A percentile compares a stretch with the other conserved stretches of the same genome.
phyloP scores from a whole-genome alignment of 2,888 invertebrate species.

The Leptinotarsa peninsularis region DNA sequence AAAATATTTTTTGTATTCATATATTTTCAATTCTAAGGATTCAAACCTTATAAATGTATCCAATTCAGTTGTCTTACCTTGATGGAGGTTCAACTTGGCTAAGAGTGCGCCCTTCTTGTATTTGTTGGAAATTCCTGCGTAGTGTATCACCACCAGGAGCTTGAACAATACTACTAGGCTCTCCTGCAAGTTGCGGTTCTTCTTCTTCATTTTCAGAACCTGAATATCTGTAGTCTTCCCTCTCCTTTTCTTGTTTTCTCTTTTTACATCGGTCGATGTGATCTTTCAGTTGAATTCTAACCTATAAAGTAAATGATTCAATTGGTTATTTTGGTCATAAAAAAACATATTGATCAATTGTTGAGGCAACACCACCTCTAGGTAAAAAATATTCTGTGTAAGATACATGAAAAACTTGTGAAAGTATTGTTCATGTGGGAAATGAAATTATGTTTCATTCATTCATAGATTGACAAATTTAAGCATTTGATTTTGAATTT shows the following conservation, averaged over 20 bases:
- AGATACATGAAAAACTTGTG: too few relatives aligned
- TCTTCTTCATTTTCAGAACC: slow-evolving; percentile 98
- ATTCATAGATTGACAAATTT: background rate
- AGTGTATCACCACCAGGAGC: slow-evolving; percentile 93
- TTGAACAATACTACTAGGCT: slow-evolving; percentile 95
- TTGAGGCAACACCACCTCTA: background rate
- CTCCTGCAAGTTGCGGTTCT: slow-evolving; percentile 89
- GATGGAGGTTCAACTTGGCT: slow-evolving; percentile 72
- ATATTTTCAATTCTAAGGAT: too few relatives aligned
- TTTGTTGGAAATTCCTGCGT: slow-evolving; percentile 97
- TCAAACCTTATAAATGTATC: background rate
- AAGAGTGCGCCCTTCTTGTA: slow-evolving; percentile 84
- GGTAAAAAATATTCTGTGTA: background rate
- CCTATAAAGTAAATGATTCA: slow-evolving; percentile 70
- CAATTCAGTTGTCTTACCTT: slow-evolving; percentile 51
- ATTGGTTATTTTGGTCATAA: too few relatives aligned
- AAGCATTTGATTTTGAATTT: background rate
- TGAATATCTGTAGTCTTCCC: slow-evolving; percentile 86
- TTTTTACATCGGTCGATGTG: slow-evolving; percentile 98
- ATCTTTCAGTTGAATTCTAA: slow-evolving; percentile 98
- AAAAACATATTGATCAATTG: too few relatives aligned
- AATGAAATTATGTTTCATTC: background rate
- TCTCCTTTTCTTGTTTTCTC: slow-evolving; percentile 89
- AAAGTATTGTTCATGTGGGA: too few relatives aligned
- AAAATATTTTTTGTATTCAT: too few relatives aligned